Evolutionary conservation across 2,113 vertebrate genomes (phyloP), one percentile per base, ranked within the genome.

Genomic region (Origma solitaria): DNA sequence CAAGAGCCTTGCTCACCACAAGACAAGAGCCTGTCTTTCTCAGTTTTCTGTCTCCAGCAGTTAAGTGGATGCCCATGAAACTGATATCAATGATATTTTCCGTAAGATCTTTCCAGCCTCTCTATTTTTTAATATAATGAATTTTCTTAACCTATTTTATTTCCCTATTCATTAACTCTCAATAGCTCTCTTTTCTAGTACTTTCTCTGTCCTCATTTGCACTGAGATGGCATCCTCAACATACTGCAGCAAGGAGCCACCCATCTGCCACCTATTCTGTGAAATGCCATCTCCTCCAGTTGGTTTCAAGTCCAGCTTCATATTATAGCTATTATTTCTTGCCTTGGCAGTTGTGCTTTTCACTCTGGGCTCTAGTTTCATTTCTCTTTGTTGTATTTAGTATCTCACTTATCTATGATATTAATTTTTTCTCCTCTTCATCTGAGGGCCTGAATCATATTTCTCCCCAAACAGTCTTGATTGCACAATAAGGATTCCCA

Each of bases 231-330:
- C 33, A 62, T 50, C 7, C 30, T 58, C 18, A 42, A 6, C 15
- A 18, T 58, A 20, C 30, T 71, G 35, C 33, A 54, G 15, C 30
- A 58, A 58, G 20, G 25, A 71, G 4, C 20, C 23, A 54, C 33
- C 7, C 7, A 5, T 25, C 33, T 75, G 20, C 23, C n/a, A 45
- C 8, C 15, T 73, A 2, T 64, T 75, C 42, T 71, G 28, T 33
- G 31, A 49, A 51, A 12, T 12, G 45, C 8, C 18, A 30, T 10
- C 14, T 79, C 47, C 38, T 80, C 0, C 0, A 15, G 8, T 15
- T 68, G 73, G 9, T 69, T 86, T 86, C 3, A 1, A 76, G 60
- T 30, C 6, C 10, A 54, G 2, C 8, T 62, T 58, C 69, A 4
- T 42, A 35, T n/a, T 15, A 64, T 2, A 7, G 5, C 5, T 56